Evolutionary conservation across 2,888 invertebrate species (phyloP).

Genomic region (Ganaspis brasiliensis): DNA sequence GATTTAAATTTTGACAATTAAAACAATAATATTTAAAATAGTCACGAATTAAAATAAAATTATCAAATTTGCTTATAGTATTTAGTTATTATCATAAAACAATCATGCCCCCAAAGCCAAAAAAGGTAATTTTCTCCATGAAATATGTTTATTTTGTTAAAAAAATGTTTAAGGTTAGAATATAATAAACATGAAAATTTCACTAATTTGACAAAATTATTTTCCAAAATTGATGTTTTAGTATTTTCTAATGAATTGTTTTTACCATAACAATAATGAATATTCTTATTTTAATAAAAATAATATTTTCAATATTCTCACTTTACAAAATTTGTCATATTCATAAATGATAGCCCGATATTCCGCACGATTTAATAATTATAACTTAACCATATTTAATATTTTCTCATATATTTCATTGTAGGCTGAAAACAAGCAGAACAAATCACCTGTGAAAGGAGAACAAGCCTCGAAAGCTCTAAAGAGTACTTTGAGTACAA

Average conservation of each 20-base stretch:
- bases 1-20: neutral
- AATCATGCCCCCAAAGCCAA: constrained; percentile 59
- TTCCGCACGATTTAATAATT: too few species aligned
- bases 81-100: too few species aligned
- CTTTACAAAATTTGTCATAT: neutral
- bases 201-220: neutral
- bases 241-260: too few species aligned
- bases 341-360: too few species aligned
- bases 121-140: constrained; percentile 47
- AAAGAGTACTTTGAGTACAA: constrained; percentile 1
- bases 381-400: too few species aligned
- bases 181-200: neutral
- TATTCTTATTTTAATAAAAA: too few species aligned
- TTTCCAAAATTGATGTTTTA: neutral
- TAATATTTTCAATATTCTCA: too few species aligned
- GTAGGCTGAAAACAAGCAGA: too few species aligned
- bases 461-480: constrained; percentile 24
- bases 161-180: constrained; percentile 2
- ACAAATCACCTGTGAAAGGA: neutral
- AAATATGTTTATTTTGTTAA: neutral
- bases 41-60: neutral
- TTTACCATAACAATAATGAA: too few species aligned
- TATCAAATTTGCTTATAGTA: too few species aligned
- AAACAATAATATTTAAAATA: constrained; percentile 1
- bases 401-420: too few species aligned